Conservation (phyloP, 2,888 invertebrate species). For the Amphipyra tragopoginis region DNA sequence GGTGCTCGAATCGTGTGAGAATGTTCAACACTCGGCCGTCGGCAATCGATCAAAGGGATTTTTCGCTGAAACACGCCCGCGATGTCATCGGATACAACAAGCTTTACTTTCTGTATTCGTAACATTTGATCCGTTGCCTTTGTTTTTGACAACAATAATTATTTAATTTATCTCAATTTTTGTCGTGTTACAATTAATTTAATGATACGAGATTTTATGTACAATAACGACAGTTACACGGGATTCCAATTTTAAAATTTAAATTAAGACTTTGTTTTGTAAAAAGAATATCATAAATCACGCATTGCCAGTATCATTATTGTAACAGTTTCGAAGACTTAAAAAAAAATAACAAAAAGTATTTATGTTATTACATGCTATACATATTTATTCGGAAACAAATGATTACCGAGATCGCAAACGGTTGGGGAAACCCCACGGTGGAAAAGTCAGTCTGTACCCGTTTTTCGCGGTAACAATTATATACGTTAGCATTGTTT, state of each 20-base stretch:
- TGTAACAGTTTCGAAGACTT: conserved; percentile 2
- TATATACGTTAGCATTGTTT: conserved; percentile 79
- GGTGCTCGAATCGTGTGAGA: conserved; percentile 81
- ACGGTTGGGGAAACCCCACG: conserved; percentile 77
- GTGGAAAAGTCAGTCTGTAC: conserved; percentile 68
- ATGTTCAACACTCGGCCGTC: conserved; percentile 83
- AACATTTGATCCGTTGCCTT: conserved; percentile 59
- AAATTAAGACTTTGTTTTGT: conserved; percentile 23
- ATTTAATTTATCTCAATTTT: conserved; percentile 56
- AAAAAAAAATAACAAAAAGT: conserved; percentile 3
- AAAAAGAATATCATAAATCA: conserved; percentile 18
- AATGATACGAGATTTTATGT: conserved; percentile 30
- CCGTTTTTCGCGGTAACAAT: conserved; percentile 79
- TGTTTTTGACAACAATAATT: conserved; percentile 63
- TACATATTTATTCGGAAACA: conserved; percentile 59
- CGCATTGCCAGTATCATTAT: neutral
- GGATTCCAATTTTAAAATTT: conserved; percentile 33
- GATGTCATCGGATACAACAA: conserved; percentile 78
- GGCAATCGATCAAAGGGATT: conserved; percentile 81
- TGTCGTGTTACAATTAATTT: conserved; percentile 28
- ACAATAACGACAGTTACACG: conserved; percentile 24
- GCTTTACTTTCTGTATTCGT: conserved; percentile 68
- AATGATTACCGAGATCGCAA: conserved; percentile 62
- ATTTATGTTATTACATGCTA: conserved; percentile 6
- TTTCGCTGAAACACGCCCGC: conserved; percentile 80